Evolutionary conservation across 2,888 invertebrate species (phyloP), one percentile per base, ranked within the genome.

Genomic region (Apamea epomidion): DNA sequence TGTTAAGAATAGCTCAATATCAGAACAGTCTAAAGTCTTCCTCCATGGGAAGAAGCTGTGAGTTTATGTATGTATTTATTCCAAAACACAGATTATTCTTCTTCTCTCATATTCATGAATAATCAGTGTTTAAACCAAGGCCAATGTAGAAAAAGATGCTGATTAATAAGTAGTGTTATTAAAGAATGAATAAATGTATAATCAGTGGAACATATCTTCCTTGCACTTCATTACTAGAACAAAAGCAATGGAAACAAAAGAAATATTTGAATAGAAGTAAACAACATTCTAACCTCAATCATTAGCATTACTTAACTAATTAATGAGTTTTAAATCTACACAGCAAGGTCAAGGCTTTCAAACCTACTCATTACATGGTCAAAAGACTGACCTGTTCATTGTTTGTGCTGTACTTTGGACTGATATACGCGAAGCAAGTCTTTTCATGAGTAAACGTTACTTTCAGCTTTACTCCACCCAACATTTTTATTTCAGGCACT

Each of bases 371-470:
- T 25, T 70, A 75, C 21, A 69, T 29, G 74, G 64, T 72, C 77
- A 70, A 81, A 81, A 69, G 42, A 80, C 83, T 91, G 92, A 96
- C 96, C 93, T 96, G 95, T 89, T 95, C 95, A 90, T 94, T 95
- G 81, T 94, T 96, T 72, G 95, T 93, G 83, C 94, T 95, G 93
- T 96, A 96, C 93, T 96, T 96, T 91, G 95, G 92, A 94, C 93
- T 97, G 89, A 97, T 93, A 89, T 96, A 96, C 2, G 95, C 96
- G 89, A 97, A 97, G 90, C 97, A 96, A 89, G 95, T 94, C 90
- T 94, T 95, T 92, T 96, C 96, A 83, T 95, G 95, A 45, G 94
- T 94, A 89, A 92, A 94, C 48, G 90, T 86, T 45, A 97, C 93
- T 93, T 94, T 96, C n/a, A 97, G 90, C 83, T 93, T 93, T 29